These are phyloP conservation scores for Synanthedon formicaeformis DNA, from an alignment of 2,888 invertebrate genomes.

Conservation along the genomic window DNA sequence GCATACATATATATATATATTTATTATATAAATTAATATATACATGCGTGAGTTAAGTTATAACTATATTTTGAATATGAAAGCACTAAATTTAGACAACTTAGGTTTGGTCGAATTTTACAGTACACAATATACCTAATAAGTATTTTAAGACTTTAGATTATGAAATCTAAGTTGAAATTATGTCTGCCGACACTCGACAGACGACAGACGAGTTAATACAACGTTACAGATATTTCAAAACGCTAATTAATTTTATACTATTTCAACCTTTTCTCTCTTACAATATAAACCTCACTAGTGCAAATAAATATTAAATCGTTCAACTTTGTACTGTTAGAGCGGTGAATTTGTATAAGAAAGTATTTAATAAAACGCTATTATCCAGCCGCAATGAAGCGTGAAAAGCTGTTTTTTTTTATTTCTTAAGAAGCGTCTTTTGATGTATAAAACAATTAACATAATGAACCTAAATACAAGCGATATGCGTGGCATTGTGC, in stretches of 20 bases:
- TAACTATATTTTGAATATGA: slow-evolving; percentile 7
- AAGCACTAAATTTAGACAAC: slow-evolving; percentile 10
- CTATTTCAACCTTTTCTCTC: too few relatives aligned
- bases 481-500: not conserved
- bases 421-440: not conserved
- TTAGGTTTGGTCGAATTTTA: slow-evolving; percentile 11
- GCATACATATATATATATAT: slow-evolving; percentile 12
- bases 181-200: too few relatives aligned
- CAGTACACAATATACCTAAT: too few relatives aligned
- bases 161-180: too few relatives aligned
- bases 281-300: not conserved
- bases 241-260: too few relatives aligned
- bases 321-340: not conserved
- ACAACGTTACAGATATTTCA: too few relatives aligned
- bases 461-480: not conserved
- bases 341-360: too few relatives aligned
- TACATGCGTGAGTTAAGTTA: slow-evolving; percentile 16
- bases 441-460: not conserved
- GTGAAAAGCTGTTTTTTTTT: not conserved
- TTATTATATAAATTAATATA: slow-evolving; percentile 3
- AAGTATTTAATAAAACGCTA: not conserved
- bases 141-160: too few relatives aligned
- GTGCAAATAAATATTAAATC: not conserved
- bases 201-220: too few relatives aligned
- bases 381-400: slow-evolving; percentile 6